phyloP scores from a whole-genome alignment of 2,797 vertebrate species.

The Platyrinchus mystaceus region DNA sequence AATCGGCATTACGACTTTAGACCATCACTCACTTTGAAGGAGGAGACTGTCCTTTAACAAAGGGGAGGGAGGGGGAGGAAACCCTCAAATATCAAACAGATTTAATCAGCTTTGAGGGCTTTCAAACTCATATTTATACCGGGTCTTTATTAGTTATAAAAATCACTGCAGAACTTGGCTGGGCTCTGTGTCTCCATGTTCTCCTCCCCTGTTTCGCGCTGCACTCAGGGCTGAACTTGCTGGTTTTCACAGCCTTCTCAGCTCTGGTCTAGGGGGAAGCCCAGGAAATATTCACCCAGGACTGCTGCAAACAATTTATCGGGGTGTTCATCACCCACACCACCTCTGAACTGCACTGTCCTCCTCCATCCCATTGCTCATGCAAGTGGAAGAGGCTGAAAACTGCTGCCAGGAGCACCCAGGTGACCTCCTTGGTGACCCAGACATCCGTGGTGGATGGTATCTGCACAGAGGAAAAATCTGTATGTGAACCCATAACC shows the following conservation, averaged over 20 bases:
- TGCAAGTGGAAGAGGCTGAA: not conserved
- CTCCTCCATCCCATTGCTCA: not conserved
- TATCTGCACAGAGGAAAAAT: not conserved
- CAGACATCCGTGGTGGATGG: accelerated
- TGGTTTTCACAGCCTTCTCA: accelerated
- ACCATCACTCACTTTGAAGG: constrained; percentile 65
- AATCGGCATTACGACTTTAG: constrained; percentile 60
- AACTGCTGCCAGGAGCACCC: not conserved
- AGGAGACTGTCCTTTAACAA: constrained; percentile 57
- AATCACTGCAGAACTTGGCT: not conserved
- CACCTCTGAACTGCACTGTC: not conserved
- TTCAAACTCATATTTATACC: not conserved
- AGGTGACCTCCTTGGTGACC: not conserved
- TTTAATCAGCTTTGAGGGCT: constrained; percentile 56
- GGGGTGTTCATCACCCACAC: not conserved
- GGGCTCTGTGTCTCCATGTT: not conserved
- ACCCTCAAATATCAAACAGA: constrained; percentile 22
- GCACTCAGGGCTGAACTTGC: accelerated
- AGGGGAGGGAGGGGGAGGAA: not conserved
- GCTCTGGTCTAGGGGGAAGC: not conserved
- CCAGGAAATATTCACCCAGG: not conserved
- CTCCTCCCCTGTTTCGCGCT: not conserved
- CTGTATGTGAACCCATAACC: accelerated
- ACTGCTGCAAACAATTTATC: not conserved
- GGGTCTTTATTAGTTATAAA: constrained; percentile 39